Evolutionary conservation across 2,888 invertebrate genomes (phyloP).

Genomic region (Dendrolimus pini): DNA sequence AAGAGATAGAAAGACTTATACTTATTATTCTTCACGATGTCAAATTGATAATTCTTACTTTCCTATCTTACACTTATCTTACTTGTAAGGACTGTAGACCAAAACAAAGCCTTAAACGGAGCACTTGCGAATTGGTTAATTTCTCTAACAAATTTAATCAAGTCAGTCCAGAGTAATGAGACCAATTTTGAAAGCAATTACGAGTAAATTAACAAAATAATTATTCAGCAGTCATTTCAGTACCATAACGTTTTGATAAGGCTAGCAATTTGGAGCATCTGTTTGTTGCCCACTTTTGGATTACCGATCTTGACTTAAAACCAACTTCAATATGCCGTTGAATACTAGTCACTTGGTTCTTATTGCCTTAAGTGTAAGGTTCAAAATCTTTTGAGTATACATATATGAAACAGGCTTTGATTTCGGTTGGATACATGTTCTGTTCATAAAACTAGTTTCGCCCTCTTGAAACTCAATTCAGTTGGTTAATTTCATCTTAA

Average conservation of each 20-base stretch:
- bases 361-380: slow-evolving; percentile 14
- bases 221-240: slow-evolving; percentile 55
- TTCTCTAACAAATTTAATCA: slow-evolving; percentile 12
- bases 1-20: too few species aligned
- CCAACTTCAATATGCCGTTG: slow-evolving; percentile 15
- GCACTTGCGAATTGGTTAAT: slow-evolving; percentile 18
- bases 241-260: slow-evolving; percentile 44
- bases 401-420: slow-evolving; percentile 6
- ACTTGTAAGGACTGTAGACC: too few species aligned
- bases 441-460: slow-evolving; percentile 69
- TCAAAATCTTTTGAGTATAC: slow-evolving; percentile 14
- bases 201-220: slow-evolving; percentile 54
- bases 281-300: slow-evolving; percentile 51
- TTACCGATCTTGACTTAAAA: slow-evolving; percentile 27
- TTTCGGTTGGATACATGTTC: slow-evolving; percentile 34
- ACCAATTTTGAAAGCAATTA: slow-evolving; percentile 25
- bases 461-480: slow-evolving; percentile 58
- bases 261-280: slow-evolving; percentile 59
- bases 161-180: slow-evolving; percentile 25
- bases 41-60: too few species aligned
- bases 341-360: too few species aligned
- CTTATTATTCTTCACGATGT: too few species aligned
- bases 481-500: slow-evolving; percentile 55
- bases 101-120: too few species aligned
- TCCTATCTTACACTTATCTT: too few species aligned